These are phyloP conservation scores for Phasianus colchicus DNA, from an alignment of 2,113 vertebrate species.

Conservation along the genomic window DNA sequence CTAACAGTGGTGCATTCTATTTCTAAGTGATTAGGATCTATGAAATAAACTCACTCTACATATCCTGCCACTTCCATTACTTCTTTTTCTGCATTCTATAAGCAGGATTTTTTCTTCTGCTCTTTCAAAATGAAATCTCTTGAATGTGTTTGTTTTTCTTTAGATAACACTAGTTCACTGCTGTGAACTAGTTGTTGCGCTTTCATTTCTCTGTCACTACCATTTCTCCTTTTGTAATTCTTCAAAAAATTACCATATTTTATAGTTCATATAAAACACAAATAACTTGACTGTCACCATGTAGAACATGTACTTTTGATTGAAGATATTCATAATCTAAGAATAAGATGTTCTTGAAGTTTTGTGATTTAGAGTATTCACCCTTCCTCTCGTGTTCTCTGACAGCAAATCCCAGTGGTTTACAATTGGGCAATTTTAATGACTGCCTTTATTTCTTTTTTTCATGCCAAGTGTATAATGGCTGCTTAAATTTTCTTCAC, in stretches of 20 bases:
- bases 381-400: neutral
- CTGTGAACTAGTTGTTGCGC: neutral
- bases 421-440: neutral
- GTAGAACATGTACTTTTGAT: neutral
- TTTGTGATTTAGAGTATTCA: neutral
- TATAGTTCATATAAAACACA: neutral
- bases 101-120: neutral
- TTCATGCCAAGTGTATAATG: neutral
- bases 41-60: neutral
- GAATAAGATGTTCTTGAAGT: neutral
- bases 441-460: neutral
- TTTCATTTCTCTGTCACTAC: neutral
- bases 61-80: neutral
- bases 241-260: neutral
- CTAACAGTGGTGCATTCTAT: neutral
- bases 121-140: neutral
- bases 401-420: neutral
- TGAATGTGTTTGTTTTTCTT: neutral
- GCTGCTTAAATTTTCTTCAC: neutral
- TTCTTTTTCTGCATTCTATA: neutral
- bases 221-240: neutral
- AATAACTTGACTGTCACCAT: neutral
- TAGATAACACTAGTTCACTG: neutral
- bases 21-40: neutral
- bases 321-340: neutral